Evolutionary conservation across 2,888 invertebrate species (phyloP), one percentile per base, ranked within the genome.

Genomic region (Dascillus cervinus): DNA sequence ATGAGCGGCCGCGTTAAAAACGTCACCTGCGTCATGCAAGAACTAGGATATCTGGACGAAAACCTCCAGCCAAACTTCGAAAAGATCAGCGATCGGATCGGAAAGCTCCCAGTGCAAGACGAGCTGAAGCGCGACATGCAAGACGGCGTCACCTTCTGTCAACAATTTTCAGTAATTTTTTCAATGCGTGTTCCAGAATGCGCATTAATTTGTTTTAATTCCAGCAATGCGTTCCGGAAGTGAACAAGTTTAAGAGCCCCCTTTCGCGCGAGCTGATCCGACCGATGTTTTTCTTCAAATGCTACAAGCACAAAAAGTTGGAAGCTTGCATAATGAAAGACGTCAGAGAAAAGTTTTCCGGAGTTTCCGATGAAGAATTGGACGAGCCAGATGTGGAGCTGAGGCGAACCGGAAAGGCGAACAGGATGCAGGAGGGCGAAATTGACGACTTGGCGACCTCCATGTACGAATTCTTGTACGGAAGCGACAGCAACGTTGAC

Each of bases 291-390:
- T 80, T 80, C 70, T 80, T 80, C 69, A 72, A 77, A 36, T 80
- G 79, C 47, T 80, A 80, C 59, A 79, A 79, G 71, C 79, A 80
- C 63, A 79, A 80, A 65, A 80, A 80, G 52, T 52, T 80, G 29
- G 79, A 80, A 55, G 77, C 79, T 0, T 80, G 79, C 55, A 75
- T 79, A 41, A 77, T 80, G 78, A 79, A 79, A 50, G 79, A 80
- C 48, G 75, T 80, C 32, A 67, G 77, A 12, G 78, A 79, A 41
- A 70, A 76, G 31, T 77, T 75, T 56, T 65, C 73, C 6, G 58
- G 58, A 3, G 59, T 63, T 1, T 64, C 69, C 37, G 75, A 75
- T 34, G 75, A 75, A 22, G 74, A 75, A 33, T 60, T 75, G 27
- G 71, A 71, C 3, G 75, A 75, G 11, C 49, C 52, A 35, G 63